phyloP scores from a whole-genome alignment of 2,797 vertebrate genomes.

The Atherinosoma microstoma region DNA sequence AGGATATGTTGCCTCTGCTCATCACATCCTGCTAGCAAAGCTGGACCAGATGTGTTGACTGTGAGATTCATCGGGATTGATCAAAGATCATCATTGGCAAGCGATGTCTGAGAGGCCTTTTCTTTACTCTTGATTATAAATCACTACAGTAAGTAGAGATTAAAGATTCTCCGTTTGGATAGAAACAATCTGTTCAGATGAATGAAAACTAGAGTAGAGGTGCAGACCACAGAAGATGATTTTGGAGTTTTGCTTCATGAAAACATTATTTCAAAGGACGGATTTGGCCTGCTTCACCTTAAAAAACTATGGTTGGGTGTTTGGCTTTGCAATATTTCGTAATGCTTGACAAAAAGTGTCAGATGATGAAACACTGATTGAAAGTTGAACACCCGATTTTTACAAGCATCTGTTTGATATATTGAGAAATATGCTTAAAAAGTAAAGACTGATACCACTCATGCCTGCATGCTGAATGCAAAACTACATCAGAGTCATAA shows the following conservation, averaged over 20 bases:
- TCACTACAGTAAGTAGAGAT: conserved; percentile 12
- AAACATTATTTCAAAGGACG: conserved; percentile 15
- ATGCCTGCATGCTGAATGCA: no score
- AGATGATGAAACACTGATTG: no score
- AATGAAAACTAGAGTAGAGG: conserved; percentile 6
- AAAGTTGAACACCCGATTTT: no score
- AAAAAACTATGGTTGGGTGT: neutral
- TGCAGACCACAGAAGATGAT: neutral
- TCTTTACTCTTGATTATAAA: conserved; percentile 37
- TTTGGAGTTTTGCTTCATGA: conserved; percentile 2
- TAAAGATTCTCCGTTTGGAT: conserved; percentile 24
- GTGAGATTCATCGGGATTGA: conserved; percentile 63
- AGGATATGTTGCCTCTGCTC: conserved; percentile 68
- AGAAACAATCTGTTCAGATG: conserved; percentile 38
- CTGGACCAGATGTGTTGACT: conserved; percentile 76
- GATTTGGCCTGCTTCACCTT: neutral
- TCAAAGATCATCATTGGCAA: conserved; percentile 71
- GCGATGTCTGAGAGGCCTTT: conserved; percentile 53
- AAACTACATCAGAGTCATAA: no score
- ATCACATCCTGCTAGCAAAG: conserved; percentile 69
- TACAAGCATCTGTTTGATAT: no score
- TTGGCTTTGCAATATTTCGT: neutral
- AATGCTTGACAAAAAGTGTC: no score
- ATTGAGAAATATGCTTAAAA: no score
- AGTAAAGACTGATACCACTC: no score